phyloP scores from a whole-genome alignment of 2,888 invertebrate genomes.

The Augiades crinisus region DNA sequence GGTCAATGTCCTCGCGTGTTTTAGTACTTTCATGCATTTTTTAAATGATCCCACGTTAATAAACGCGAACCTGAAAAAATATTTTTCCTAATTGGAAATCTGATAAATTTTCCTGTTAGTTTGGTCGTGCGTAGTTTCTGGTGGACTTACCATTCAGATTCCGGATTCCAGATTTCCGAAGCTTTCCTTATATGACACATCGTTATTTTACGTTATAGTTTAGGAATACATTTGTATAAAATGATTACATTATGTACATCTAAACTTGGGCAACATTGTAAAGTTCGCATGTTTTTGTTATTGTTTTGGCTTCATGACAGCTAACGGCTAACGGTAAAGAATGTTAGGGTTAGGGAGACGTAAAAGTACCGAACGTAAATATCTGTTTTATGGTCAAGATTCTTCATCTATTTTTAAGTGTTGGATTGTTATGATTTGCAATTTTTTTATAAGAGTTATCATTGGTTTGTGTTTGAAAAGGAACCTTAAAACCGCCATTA shows the following conservation, averaged over 20 bases:
- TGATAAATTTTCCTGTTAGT: slow-evolving; percentile 5
- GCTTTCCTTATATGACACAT: no score
- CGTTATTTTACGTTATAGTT: no score
- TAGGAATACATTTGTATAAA: not conserved
- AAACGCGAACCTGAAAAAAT: not conserved
- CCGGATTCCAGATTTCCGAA: no score
- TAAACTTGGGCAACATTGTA: not conserved
- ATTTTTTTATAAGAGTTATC: no score
- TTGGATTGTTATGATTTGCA: no score
- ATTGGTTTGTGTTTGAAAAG: no score
- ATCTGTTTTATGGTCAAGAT: not conserved
- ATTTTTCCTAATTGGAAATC: not conserved
- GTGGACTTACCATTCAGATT: no score
- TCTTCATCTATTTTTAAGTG: no score
- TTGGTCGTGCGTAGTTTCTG: no score
- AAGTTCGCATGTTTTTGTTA: not conserved
- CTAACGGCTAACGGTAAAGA: no score
- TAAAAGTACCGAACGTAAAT: no score
- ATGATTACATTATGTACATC: not conserved
- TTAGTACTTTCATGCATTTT: slow-evolving; percentile 55
- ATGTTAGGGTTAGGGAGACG: not conserved
- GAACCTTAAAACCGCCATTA: no score
- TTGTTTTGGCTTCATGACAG: not conserved
- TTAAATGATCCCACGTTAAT: not conserved
- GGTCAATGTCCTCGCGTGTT: slow-evolving; percentile 75